A percentile compares a stretch with the other conserved stretches of the same genome.
These are phyloP conservation scores for Periplaneta americana DNA, from an alignment of 1,140 invertebrate species.

Conservation along the genomic window DNA sequence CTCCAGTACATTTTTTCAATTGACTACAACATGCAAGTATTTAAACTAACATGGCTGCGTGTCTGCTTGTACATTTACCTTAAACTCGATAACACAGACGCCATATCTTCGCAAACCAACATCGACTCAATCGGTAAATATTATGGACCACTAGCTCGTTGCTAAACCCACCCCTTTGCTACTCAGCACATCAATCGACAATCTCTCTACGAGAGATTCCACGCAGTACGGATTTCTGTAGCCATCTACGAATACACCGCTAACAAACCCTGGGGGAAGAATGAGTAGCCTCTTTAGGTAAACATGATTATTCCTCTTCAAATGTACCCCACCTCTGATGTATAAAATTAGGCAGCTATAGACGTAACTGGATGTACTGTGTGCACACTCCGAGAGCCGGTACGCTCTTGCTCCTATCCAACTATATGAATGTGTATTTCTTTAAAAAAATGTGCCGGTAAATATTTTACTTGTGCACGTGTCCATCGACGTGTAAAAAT, in stretches of 20 bases:
- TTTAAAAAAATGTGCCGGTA: neutral
- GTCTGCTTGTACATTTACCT: no score
- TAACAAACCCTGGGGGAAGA: neutral
- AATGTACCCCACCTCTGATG: no score
- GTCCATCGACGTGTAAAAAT: neutral
- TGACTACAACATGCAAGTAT: no score
- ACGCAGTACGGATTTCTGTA: neutral
- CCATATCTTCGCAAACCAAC: no score
- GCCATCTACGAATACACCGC: neutral
- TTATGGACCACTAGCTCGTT: no score
- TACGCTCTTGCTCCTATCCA: neutral
- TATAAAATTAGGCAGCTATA: no score
- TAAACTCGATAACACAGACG: no score
- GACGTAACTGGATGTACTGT: no score
- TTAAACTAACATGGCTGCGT: no score
- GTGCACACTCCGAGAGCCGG: neutral
- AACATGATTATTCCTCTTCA: neutral
- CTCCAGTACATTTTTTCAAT: no score
- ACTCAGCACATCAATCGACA: neutral
- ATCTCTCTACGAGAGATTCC: neutral
- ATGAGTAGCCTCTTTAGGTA: neutral
- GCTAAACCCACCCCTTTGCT: neutral
- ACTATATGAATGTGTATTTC: neutral
- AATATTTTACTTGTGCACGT: neutral
- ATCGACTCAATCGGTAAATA: no score